phyloP scores from a whole-genome alignment of 2,113 vertebrate species.

The Melanotaenia duboulayi region DNA sequence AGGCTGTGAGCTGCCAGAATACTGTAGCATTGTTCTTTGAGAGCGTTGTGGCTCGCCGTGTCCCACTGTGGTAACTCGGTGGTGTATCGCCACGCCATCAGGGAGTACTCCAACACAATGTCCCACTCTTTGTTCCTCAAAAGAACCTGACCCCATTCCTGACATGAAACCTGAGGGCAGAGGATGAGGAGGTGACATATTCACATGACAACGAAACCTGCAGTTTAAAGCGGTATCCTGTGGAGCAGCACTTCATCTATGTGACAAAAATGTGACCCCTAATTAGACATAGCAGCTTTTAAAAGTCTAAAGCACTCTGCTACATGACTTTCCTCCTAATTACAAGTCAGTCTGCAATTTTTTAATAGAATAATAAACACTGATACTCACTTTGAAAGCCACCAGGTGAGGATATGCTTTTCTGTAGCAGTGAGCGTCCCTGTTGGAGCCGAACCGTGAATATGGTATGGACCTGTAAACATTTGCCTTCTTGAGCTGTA shows the following conservation, averaged over 20 bases:
- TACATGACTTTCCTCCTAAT: too few species aligned
- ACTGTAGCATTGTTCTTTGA: slow-evolving; percentile 74
- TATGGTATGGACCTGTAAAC: slow-evolving; percentile 82
- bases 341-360: too few species aligned
- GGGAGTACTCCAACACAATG: slow-evolving; percentile 68
- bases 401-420: slow-evolving; percentile 81
- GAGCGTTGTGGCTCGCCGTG: slow-evolving; percentile 69
- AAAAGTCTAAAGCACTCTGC: too few species aligned
- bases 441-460: slow-evolving; percentile 80
- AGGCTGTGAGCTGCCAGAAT: slow-evolving; percentile 67
- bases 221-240: not conserved
- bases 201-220: not conserved
- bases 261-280: not conserved
- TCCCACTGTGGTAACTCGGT: slow-evolving; percentile 81
- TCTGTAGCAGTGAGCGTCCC: slow-evolving; percentile 82
- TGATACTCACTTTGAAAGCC: slow-evolving; percentile 76
- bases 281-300: not conserved
- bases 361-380: not conserved
- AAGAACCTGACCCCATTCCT: slow-evolving; percentile 77
- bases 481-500: slow-evolving; percentile 79
- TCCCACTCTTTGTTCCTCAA: slow-evolving; percentile 74
- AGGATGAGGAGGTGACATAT: not conserved
- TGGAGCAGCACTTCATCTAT: not conserved
- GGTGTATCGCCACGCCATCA: slow-evolving; percentile 76
- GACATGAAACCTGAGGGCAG: slow-evolving; percentile 72